Conservation (phyloP, 2,888 invertebrate genomes). For the Eupsilia transversa region DNA sequence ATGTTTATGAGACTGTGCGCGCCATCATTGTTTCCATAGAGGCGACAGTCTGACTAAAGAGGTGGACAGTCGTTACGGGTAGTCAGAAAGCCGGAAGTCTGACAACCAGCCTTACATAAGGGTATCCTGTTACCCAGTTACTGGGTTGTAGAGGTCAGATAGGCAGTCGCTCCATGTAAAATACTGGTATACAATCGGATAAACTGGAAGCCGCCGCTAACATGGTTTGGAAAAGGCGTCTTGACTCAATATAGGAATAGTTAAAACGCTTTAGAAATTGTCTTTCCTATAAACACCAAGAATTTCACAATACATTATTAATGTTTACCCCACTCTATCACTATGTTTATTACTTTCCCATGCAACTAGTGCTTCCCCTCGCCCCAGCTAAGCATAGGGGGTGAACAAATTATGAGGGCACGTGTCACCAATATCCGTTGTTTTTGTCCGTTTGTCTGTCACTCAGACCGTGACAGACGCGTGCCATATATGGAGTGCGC, state of each 20-base stretch:
- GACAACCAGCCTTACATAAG: not conserved
- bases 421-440: slow-evolving; percentile 80
- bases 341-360: slow-evolving; percentile 62
- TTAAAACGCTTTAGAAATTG: not conserved
- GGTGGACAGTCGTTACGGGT: not conserved
- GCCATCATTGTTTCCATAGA: not conserved
- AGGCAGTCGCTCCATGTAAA: too few species aligned
- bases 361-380: slow-evolving; percentile 57
- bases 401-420: slow-evolving; percentile 75
- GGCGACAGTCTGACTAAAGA: not conserved
- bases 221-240: not conserved
- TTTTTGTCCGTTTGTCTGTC: slow-evolving; percentile 78
- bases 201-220: too few species aligned
- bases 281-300: not conserved
- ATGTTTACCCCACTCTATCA: slow-evolving; percentile 28
- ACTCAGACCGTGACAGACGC: slow-evolving; percentile 65
- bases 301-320: slow-evolving; percentile 23
- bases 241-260: not conserved
- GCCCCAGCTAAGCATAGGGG: slow-evolving; percentile 55
- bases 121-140: not conserved
- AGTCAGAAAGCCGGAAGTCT: not conserved
- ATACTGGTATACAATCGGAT: not conserved
- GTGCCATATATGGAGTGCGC: slow-evolving; percentile 44
- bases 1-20: not conserved
- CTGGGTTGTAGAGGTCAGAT: not conserved